Evolutionary conservation across 2,797 vertebrate species (phyloP).

Genomic region (Protosalanx chinensis): DNA sequence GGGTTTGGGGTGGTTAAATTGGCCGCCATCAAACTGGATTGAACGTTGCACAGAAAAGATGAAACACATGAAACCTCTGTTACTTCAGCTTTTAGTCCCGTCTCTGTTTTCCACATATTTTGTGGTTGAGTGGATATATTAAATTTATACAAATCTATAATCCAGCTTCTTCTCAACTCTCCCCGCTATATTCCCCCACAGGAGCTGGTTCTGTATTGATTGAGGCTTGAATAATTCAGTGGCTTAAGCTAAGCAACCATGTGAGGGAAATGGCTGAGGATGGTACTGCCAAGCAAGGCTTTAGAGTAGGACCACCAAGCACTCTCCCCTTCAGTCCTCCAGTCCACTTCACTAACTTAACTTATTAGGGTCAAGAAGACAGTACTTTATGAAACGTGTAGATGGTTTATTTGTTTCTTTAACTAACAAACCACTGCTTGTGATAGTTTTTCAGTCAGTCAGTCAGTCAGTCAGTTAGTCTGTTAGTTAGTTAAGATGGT

Average conservation of each 20-base stretch:
- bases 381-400: too few relatives aligned
- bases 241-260: conserved; percentile 66
- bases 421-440: too few relatives aligned
- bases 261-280: conserved; percentile 65
- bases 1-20: conserved; percentile 54
- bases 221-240: conserved; percentile 74
- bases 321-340: neutral
- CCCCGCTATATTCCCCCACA: conserved; percentile 54
- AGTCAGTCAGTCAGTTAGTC: too few relatives aligned
- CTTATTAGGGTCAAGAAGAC: neutral
- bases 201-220: conserved; percentile 72
- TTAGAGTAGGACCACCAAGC: conserved; percentile 16
- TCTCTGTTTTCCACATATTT: conserved; percentile 64
- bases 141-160: conserved; percentile 77
- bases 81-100: conserved; percentile 45
- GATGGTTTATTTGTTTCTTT: too few relatives aligned
- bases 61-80: conserved; percentile 48
- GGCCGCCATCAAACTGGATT: conserved; percentile 41
- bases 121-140: conserved; percentile 59
- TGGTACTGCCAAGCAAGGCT: conserved; percentile 55
- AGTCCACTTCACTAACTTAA: neutral
- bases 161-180: conserved; percentile 58
- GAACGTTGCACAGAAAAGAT: conserved; percentile 45
- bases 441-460: too few relatives aligned
- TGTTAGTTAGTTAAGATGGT: too few relatives aligned